Evolutionary conservation across 2,797 vertebrate genomes (phyloP), one percentile per base, ranked within the genome.

Genomic region (Balearica regulorum): DNA sequence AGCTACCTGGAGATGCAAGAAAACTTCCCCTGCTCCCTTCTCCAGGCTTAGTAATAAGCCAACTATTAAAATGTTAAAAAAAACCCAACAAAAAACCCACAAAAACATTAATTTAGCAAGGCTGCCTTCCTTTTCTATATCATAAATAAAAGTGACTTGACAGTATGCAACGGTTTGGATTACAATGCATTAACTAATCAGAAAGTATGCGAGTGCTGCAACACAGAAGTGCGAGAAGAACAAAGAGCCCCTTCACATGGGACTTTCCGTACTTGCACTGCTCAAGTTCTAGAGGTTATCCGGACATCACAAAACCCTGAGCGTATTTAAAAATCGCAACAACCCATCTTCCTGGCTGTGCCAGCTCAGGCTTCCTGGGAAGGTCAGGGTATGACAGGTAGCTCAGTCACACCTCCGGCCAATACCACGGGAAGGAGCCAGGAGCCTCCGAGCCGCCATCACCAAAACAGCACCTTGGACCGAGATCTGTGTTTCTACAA

Each of bases 381-480:
- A 20, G 28, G 44, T 10, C 29, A 8, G 19, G n/a, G 54, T 19
- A 37, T 2, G n/a, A 49, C 51, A 41, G n/a, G 70, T 2, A 46
- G 66, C 31, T 37, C 43, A 17, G 33, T 22, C 46, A 5, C 48
- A 20, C 9, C 75, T 85, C 35, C 46, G 29, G 49, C 22, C 5
- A 3, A 33, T 15, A 2, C 4, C 4, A 10, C 0, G 4, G 4
- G 22, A n/a, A 29, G 53, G 26, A 72, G 41, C 20, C 29, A 76
- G 64, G 9, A 44, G 37, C 9, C 19, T 16, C 18, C 25, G 3
- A 43, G 43, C 17, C 11, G 10, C 22, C 17, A 7, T 10, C 57
- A 37, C 64, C 2, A 5, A 46, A 37, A 26, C 35, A 31, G 37
- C 13, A 35, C 21, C 84, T 13, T 17, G 12, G 43, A 33, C 28